Evolutionary conservation across 2,797 vertebrate genomes (phyloP), one percentile per base, ranked within the genome.

Genomic region (Mormyrus hasselquistii): DNA sequence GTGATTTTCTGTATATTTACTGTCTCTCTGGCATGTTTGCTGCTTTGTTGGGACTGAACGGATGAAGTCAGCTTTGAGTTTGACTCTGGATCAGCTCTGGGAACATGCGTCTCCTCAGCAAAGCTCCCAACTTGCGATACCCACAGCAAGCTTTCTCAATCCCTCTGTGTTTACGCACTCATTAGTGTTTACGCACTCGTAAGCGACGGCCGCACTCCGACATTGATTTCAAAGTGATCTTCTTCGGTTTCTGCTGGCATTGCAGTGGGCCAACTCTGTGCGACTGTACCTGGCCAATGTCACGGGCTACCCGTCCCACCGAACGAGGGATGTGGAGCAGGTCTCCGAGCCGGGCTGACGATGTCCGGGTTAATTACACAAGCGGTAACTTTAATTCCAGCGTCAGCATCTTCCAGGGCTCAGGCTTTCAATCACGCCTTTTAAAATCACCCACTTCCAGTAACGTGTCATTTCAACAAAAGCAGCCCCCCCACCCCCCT

Each of bases 361-460:
- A 44, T n/a, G 38, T 82, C 76, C 19, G 41, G 76, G 76, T 82
- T 47, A 82, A 47, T 82, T 82, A 82, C 41, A 9, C 38, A 0
- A n/a, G 41, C 19, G 44, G 41, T 47, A 82, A 82, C 76, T 47
- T 82, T 82, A 47, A 82, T 82, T 82, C 44, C 76, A 44, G 38
- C 16, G 76, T 82, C 76, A 82, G 38, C 41, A 82, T 47, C 76
- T 82, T 47, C 38, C 76, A 7, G 19, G 19, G 76, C 76, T 82
- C 76, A 47, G 38, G 16, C 76, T 82, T 44, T 47, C 38, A 82
- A 82, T 44, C 76, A 82, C 1, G 19, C 41, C 38, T 82, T 82
- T 82, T 76, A 38, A 76, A 76, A 76, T 76, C 69, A 76, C 69
- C 69, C 34, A 41, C 69, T 76, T 76, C 69, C 69, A 85, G 44